Conservation (phyloP, 2,797 vertebrate species). For the Zenarchopterus dispar region DNA sequence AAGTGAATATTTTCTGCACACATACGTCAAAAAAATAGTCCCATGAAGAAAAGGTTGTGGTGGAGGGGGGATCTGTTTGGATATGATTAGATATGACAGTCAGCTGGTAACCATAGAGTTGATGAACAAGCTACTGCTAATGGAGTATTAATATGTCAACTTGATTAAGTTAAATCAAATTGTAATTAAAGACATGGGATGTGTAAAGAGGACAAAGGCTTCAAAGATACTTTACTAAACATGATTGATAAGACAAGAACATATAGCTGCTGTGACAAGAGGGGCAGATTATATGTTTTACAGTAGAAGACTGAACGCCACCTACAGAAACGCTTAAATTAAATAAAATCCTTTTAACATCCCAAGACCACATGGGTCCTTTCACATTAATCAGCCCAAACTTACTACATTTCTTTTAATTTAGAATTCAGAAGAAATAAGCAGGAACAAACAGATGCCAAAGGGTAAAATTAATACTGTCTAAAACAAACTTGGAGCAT, state of each 20-base stretch:
- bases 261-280: too few species aligned
- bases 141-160: constrained; percentile 4
- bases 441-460: too few species aligned
- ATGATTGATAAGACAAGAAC: background rate
- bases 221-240: background rate
- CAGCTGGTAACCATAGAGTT: constrained; percentile 3
- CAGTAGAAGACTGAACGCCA: too few species aligned
- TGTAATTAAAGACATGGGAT: background rate
- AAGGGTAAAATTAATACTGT: too few species aligned
- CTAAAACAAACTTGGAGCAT: too few species aligned
- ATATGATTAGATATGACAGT: constrained; percentile 4
- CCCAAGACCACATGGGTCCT: too few species aligned
- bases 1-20: background rate
- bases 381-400: too few species aligned
- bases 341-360: too few species aligned
- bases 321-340: too few species aligned
- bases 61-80: background rate
- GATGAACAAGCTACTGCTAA: constrained; percentile 6
- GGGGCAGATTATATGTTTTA: too few species aligned
- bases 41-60: background rate
- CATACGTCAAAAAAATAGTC: background rate
- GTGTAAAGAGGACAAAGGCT: background rate
- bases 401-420: too few species aligned
- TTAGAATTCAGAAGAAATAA: too few species aligned
- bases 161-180: constrained; percentile 7